Evolutionary conservation across 2,888 invertebrate genomes (phyloP), one percentile per base, ranked within the genome.

Genomic region (Quadroppia sp.): DNA sequence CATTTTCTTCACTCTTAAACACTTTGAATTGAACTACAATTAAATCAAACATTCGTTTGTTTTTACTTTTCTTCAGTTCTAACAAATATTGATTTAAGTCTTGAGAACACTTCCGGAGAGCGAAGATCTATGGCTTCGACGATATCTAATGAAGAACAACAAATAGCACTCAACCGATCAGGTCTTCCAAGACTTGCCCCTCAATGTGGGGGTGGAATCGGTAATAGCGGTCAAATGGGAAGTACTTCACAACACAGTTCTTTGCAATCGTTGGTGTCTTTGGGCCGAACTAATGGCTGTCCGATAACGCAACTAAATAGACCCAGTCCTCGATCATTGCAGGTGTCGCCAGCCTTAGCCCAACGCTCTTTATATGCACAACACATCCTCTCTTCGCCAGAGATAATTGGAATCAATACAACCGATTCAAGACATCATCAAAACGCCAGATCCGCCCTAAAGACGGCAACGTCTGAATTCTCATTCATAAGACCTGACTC

Each of bases 331-430:
- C 75, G 76, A 20, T 77, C 77, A 25, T 69, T 78, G 15, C 76
- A 77, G 45, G 77, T 77, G 20, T 77, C 76, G 7, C 78, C 77
- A 17, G 76, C 77, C 4, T 64, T 78, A 15, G 75, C 77, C 1
- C 78, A 78, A 50, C 59, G 78, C 45, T 78, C 78, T 11, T 75
- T 78, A 1, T 78, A 78, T 67, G 78, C 78, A 23, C 77, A 78
- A 61, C 77, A 77, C 32, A 77, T 78, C 28, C 71, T 78, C 1
- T 77, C 78, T 3, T 76, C 76, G 20, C 67, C 67, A 20, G 67
- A 67, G n/a, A 67, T 67, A 36, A 20, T 76, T 74, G 23, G 77
- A 76, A 36, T 67, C 25, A 67, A 67, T 42, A 67, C 67, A 1
- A 67, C 67, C 23, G 67, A 67, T 11, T 40, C 40, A 1, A 40